phyloP scores from a whole-genome alignment of 2,888 invertebrate species.

The Chydorus sphaericus region DNA sequence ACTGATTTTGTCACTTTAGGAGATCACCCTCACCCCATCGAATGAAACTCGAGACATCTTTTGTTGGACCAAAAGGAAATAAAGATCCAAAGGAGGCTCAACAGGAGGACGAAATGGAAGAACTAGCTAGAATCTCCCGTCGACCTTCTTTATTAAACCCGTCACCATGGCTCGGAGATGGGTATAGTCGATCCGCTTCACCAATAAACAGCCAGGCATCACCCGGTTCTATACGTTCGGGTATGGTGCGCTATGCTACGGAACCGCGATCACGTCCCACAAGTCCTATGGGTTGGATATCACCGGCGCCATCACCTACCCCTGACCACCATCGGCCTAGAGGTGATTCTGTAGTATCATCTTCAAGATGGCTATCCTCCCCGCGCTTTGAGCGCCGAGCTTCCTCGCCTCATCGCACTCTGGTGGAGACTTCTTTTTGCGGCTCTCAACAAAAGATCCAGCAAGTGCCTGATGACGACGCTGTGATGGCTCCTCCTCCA shows the following conservation, averaged over 20 bases:
- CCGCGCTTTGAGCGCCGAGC: background rate
- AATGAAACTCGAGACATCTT: slow-evolving; percentile 13
- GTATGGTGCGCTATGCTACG: slow-evolving; percentile 9
- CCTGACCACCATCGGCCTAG: background rate
- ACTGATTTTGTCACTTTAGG: no score
- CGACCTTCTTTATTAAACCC: background rate
- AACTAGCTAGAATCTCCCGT: background rate
- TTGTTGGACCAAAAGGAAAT: slow-evolving; percentile 9
- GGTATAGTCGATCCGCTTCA: background rate
- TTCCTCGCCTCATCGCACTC: slow-evolving; percentile 1
- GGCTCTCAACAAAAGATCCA: slow-evolving; percentile 4
- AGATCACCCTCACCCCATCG: slow-evolving; percentile 59
- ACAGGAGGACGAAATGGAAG: background rate
- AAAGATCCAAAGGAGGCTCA: background rate
- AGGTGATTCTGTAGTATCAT: background rate
- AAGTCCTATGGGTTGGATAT: slow-evolving; percentile 8
- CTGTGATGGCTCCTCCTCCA: no score
- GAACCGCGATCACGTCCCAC: slow-evolving; percentile 12
- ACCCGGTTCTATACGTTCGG: background rate
- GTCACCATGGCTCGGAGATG: background rate
- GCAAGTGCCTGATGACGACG: background rate
- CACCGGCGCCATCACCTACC: background rate
- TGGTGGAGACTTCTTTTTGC: slow-evolving; percentile 15
- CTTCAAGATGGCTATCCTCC: background rate
- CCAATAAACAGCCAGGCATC: slow-evolving; percentile 1